Evolutionary conservation across 2,113 vertebrate species (phyloP).

Genomic region (Grallaria varia): DNA sequence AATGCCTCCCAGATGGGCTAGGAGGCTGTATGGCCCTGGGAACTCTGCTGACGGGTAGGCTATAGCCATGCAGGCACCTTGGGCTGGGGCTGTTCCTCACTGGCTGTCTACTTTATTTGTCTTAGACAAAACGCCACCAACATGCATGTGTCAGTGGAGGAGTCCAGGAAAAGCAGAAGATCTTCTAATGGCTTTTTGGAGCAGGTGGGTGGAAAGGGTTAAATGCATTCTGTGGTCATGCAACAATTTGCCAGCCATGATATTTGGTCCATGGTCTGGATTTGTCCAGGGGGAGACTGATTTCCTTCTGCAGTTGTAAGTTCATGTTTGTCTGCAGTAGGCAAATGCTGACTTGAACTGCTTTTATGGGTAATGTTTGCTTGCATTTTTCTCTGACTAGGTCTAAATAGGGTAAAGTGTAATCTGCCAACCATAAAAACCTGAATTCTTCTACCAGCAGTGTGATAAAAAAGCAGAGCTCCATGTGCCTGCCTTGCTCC

Average conservation of each 20-base stretch:
- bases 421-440: neutral
- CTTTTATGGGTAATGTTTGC: neutral
- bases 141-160: neutral
- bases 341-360: neutral
- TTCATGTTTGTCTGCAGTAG: neutral
- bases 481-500: neutral
- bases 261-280: neutral
- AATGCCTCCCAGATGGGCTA: neutral
- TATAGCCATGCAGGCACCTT: neutral
- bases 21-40: neutral
- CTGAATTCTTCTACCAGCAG: neutral
- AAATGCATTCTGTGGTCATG: neutral
- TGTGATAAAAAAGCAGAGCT: neutral
- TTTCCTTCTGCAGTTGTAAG: neutral
- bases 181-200: neutral
- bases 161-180: neutral
- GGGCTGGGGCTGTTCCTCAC: neutral
- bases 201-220: neutral
- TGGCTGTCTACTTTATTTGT: neutral
- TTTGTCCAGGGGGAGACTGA: neutral
- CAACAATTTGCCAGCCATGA: neutral
- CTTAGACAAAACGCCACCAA: neutral
- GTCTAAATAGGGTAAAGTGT: neutral
- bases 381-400: neutral
- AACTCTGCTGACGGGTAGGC: neutral